These are phyloP conservation scores for Genyomyrus donnyi DNA, from an alignment of 2,113 vertebrate genomes.

Conservation along the genomic window DNA sequence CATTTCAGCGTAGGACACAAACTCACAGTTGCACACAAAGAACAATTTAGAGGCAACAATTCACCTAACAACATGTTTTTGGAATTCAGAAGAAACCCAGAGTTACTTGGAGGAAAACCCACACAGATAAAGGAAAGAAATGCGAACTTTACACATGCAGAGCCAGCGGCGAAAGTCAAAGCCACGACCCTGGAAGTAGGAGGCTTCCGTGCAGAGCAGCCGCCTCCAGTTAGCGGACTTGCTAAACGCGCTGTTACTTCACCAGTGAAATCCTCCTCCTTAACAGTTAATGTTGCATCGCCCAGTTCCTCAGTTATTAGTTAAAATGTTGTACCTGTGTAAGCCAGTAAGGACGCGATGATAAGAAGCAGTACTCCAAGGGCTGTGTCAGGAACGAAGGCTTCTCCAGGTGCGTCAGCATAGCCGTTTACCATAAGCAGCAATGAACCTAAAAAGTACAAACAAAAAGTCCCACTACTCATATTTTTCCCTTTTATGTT, in stretches of 20 bases:
- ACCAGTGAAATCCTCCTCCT: background rate
- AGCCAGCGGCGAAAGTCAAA: background rate
- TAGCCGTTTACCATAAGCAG: constrained; percentile 69
- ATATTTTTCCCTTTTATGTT: background rate
- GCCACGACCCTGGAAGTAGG: background rate
- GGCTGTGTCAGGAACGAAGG: constrained; percentile 61
- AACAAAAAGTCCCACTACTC: background rate
- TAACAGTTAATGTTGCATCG: background rate
- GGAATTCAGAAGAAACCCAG: background rate
- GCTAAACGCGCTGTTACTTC: background rate
- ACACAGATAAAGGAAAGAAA: background rate
- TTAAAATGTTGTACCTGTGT: constrained; percentile 59
- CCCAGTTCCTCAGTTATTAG: background rate
- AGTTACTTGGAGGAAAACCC: background rate
- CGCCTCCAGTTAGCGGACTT: background rate
- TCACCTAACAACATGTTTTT: background rate
- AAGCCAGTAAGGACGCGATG: constrained; percentile 56
- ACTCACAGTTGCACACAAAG: background rate
- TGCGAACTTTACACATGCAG: background rate
- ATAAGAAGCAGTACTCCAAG: constrained; percentile 71
- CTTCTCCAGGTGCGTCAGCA: constrained; percentile 37
- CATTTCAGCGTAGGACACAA: background rate
- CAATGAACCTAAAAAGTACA: constrained; percentile 59
- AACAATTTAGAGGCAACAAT: background rate
- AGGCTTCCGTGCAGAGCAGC: background rate